Evolutionary conservation across 2,797 vertebrate genomes (phyloP), one percentile per base, ranked within the genome.

Genomic region (Poecilia picta): DNA sequence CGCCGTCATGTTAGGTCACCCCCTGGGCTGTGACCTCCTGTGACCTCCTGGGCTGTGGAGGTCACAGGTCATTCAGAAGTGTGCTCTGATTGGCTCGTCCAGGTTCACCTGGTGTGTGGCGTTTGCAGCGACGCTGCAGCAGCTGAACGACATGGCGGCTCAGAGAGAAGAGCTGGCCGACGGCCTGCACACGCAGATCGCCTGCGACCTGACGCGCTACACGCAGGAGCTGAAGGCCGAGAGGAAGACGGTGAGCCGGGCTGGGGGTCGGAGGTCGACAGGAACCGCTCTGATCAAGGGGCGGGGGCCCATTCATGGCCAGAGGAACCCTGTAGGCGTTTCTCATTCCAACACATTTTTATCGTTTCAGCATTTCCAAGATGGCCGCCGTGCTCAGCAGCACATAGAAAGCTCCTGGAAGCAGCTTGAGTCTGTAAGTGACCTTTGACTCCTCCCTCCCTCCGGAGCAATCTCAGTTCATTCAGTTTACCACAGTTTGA

Each of bases 341-440:
- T 47, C 46, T 47, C 46, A 47, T 47, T 47, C 46, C 16, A 47
- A 18, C 46, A 47, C 0, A 59, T 59, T 31, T 31, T 77, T 66
- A 55, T 39, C 84, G 2, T 81, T 90, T 46, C 89, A 99, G 98
- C 96, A 51, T 91, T 98, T 99, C 82, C 98, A 98, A 0, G 98
- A 99, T 78, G 98, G 98, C 71, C 97, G 98, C 25, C 97, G 98
- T 88, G 97, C 98, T 0, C 98, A 99, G 86, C 98, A 99, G 70
- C 97, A 99, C 91, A 97, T 99, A 8, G 98, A 99, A 92, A 97
- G 95, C 41, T 99, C 97, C 81, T 99, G 98, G 98, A 99, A 99
- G 88, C 98, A 99, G 76, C 96, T 99, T 5, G 98, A 99, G 87
- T 96, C 97, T 16, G 98, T 99, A 91, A 97, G 98, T 94, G 59